These are phyloP conservation scores for Andrena bucephala DNA, from an alignment of 2,888 invertebrate species.

Conservation along the genomic window DNA sequence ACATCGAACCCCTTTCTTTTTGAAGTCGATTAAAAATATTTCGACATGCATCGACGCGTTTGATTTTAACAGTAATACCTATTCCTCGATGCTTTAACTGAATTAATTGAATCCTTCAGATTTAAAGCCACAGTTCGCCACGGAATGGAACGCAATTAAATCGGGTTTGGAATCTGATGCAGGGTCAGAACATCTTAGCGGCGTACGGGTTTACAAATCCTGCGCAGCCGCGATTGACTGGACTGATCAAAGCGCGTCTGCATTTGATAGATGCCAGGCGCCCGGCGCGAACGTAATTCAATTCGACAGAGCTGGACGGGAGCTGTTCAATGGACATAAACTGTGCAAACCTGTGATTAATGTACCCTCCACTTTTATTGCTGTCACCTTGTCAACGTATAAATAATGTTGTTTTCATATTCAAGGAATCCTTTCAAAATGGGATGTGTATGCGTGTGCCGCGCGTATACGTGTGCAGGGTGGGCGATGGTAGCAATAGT, in stretches of 20 bases:
- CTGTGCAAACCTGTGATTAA: slow-evolving; percentile 55
- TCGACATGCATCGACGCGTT: too few species aligned
- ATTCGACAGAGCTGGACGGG: slow-evolving; percentile 46
- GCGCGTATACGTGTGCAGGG: neutral
- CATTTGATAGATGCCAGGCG: slow-evolving; percentile 61
- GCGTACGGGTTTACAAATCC: slow-evolving; percentile 56
- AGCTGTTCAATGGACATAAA: slow-evolving; percentile 51
- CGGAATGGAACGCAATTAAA: slow-evolving; percentile 39
- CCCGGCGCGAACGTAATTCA: slow-evolving; percentile 52
- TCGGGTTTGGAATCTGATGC: slow-evolving; percentile 20
- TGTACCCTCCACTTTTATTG: slow-evolving; percentile 48
- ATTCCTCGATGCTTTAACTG: too few species aligned
- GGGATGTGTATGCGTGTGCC: neutral
- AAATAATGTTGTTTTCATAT: slow-evolving; percentile 57
- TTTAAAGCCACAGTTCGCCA: neutral
- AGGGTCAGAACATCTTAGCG: slow-evolving; percentile 40
- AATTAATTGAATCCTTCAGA: neutral
- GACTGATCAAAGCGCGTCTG: slow-evolving; percentile 65
- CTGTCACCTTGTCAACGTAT: slow-evolving; percentile 46
- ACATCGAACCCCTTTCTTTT: too few species aligned
- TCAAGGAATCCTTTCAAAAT: slow-evolving; percentile 33
- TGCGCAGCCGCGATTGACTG: slow-evolving; percentile 56
- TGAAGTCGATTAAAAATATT: too few species aligned
- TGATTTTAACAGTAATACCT: too few species aligned
- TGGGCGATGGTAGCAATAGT: slow-evolving; percentile 47